These are phyloP conservation scores for Scyliorhinus canicula DNA, from an alignment of 2,797 vertebrate species.

Conservation along the genomic window DNA sequence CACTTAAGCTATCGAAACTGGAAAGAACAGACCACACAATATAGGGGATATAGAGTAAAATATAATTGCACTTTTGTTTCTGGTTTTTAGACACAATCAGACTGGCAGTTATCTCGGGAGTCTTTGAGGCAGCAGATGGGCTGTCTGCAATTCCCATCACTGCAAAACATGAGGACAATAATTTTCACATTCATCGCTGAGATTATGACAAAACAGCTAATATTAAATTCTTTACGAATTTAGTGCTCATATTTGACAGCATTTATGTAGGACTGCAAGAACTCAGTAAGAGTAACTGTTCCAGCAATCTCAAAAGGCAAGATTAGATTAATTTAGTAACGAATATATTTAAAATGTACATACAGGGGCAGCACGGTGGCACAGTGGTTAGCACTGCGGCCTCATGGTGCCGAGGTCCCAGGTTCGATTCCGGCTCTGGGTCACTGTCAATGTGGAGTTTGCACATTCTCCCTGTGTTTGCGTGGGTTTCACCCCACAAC, in stretches of 20 bases:
- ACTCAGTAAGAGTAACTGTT: not conserved
- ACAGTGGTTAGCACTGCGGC: too few species aligned
- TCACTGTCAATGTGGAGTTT: too few species aligned
- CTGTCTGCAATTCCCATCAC: conserved; percentile 41
- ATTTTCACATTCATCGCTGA: conserved; percentile 43
- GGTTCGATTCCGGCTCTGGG: too few species aligned
- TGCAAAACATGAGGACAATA: conserved; percentile 42
- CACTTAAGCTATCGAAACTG: conserved; percentile 49
- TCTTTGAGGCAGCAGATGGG: conserved; percentile 48
- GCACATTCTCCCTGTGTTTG: too few species aligned
- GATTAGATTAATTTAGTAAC: not conserved
- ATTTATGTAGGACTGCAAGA: not conserved
- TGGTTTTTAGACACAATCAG: conserved; percentile 46
- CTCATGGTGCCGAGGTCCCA: too few species aligned
- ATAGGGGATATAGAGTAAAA: conserved; percentile 44
- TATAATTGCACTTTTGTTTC: conserved; percentile 46
- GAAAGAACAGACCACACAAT: conserved; percentile 48
- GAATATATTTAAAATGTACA: not conserved
- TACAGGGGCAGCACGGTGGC: too few species aligned
- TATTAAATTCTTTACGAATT: conserved; percentile 3
- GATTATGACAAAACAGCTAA: not conserved
- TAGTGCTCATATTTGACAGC: not conserved
- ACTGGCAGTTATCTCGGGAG: conserved; percentile 49
- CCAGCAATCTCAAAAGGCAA: not conserved
- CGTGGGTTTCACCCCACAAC: too few species aligned